Evolutionary conservation across 2,888 invertebrate species (phyloP).

Genomic region (Graphium colonna): DNA sequence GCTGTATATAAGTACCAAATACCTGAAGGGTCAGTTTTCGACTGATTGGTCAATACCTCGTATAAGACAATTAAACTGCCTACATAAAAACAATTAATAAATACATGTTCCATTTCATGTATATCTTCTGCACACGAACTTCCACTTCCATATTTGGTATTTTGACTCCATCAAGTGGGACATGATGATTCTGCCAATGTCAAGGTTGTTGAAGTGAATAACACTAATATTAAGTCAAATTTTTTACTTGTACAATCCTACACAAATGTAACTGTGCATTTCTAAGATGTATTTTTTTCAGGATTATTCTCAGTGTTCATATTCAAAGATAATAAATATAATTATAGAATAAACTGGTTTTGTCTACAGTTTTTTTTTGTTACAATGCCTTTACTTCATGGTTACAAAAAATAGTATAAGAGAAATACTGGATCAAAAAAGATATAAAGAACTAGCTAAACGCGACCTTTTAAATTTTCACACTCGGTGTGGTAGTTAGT

Average conservation of each 20-base stretch:
- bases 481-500: no score
- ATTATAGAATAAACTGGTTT: no score
- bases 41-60: background rate
- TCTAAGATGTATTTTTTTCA: constrained; percentile 57
- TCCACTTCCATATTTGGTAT: no score
- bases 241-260: constrained; percentile 43
- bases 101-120: constrained; percentile 1
- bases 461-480: no score
- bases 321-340: constrained; percentile 63
- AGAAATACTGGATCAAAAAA: no score
- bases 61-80: background rate
- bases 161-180: no score
- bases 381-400: no score
- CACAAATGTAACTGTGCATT: constrained; percentile 46
- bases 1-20: constrained; percentile 2
- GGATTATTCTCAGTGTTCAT: constrained; percentile 59
- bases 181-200: no score
- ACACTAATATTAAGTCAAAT: constrained; percentile 46
- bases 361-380: no score
- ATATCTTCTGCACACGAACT: background rate
- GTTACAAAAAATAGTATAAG: no score
- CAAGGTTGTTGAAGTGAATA: constrained; percentile 11
- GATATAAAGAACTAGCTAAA: no score
- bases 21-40: background rate
- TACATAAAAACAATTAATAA: constrained; percentile 4